These are phyloP conservation scores for Lysandra coridon DNA, from an alignment of 2,888 invertebrate genomes.

Conservation along the genomic window DNA sequence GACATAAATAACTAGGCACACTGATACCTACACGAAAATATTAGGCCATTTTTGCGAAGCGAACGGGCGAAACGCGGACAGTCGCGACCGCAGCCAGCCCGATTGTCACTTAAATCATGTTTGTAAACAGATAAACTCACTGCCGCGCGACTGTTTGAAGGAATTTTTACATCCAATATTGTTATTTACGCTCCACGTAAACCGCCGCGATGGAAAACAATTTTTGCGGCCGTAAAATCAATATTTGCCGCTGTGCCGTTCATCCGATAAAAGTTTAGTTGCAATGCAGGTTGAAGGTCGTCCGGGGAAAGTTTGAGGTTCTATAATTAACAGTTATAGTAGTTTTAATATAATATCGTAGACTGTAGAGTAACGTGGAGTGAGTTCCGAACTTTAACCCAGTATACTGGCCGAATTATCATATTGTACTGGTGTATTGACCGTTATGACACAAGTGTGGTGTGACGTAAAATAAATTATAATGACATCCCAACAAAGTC, in stretches of 20 bases:
- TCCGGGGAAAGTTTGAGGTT: neutral
- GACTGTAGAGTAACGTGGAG: neutral
- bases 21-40: neutral
- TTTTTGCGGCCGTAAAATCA: conserved; percentile 6
- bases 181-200: conserved; percentile 20
- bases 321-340: neutral
- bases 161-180: conserved; percentile 19
- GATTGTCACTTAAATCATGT: conserved; percentile 9
- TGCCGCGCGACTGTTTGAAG: neutral
- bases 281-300: conserved; percentile 8
- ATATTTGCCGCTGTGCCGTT: conserved; percentile 6
- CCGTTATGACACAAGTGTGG: too few relatives aligned
- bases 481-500: too few relatives aligned
- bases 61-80: neutral
- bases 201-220: conserved; percentile 10
- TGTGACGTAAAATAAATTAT: too few relatives aligned
- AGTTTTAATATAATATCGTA: neutral
- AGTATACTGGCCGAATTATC: neutral
- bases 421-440: neutral
- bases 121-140: conserved; percentile 19
- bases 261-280: conserved; percentile 14
- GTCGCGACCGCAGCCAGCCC: neutral
- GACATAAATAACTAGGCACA: too few relatives aligned
- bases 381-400: neutral
- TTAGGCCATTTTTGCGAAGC: neutral